Evolutionary conservation across 2,113 vertebrate species (phyloP), one percentile per base, ranked within the genome.

Genomic region (Hirundichthys speculiger): DNA sequence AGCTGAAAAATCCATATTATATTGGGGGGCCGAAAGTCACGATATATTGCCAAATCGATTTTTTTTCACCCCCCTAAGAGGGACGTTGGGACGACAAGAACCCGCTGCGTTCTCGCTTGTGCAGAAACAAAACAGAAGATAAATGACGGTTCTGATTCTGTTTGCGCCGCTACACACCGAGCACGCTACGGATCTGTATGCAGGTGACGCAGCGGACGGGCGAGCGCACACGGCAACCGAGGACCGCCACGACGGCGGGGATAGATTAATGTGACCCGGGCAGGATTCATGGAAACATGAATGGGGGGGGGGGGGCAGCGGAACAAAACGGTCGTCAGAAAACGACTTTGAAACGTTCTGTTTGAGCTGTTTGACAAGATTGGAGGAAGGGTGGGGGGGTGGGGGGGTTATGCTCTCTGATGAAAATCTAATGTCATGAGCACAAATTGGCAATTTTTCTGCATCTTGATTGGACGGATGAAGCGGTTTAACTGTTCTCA

Each of bases 341-440:
- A 27, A 27, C 3, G 6, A 6, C 3, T 6, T 27, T 27, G 25
- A 27, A 27, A 10, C 30, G 9, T 34, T 34, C 30, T 34, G 30
- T 34, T 34, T 34, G 30, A 34, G 30, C 6, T 10, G 30, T 7
- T 34, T 34, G 11, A 34, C 11, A 34, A 34, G 30, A 9, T 34
- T 10, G 30, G 30, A 8, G 30, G 30, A 34, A 34, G n/a, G n/a
- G n/a, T n/a, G n/a, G n/a, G n/a, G n/a, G n/a, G n/a, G n/a, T n/a
- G n/a, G n/a, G n/a, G n/a, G n/a, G n/a, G 11, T 50, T 12, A 51
- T 66, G 69, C 67, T 53, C 66, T 70, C 49, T 69, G 66, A 64
- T 43, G 54, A 30, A 75, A 78, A 73, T 73, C 13, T 47, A 47
- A 82, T 79, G 74, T 60, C 22, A 48, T 46, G 25, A 54, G 14